Percentiles rank a stretch among this genome's conserved stretches.
phyloP scores from a whole-genome alignment of 2,888 invertebrate genomes.

The Drosophila fulvimacula region DNA sequence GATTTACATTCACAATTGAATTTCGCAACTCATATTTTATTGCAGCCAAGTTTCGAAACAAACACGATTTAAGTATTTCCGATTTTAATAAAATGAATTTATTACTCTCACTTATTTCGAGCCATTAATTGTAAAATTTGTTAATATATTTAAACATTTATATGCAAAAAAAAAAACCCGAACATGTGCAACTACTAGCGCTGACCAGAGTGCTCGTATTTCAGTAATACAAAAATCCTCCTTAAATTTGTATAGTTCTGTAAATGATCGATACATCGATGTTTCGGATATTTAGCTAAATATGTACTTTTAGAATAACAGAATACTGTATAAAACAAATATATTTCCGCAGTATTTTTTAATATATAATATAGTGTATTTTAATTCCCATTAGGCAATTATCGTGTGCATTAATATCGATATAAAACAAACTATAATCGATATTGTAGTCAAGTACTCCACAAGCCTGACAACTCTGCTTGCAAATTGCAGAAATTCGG shows the following conservation, averaged over 20 bases:
- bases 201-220: slow-evolving; percentile 9
- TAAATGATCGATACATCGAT: slow-evolving; percentile 14
- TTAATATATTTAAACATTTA: slow-evolving; percentile 18
- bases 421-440: not conserved
- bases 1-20: slow-evolving; percentile 19
- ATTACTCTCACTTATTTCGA: not conserved
- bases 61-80: not conserved
- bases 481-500: not conserved
- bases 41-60: not conserved
- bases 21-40: not conserved
- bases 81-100: not conserved
- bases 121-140: not conserved
- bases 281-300: not conserved
- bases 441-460: not conserved
- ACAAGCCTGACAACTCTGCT: slow-evolving; percentile 14
- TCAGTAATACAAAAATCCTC: not conserved
- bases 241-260: not conserved
- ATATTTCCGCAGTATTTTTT: not conserved
- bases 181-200: slow-evolving; percentile 46
- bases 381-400: not conserved
- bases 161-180: slow-evolving; percentile 30
- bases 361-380: not conserved
- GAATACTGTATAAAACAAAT: not conserved
- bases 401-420: not conserved
- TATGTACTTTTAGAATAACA: not conserved